Base-by-base conservation (phyloP, 2,113 vertebrate species). In the Cavia porcellus region DNA sequence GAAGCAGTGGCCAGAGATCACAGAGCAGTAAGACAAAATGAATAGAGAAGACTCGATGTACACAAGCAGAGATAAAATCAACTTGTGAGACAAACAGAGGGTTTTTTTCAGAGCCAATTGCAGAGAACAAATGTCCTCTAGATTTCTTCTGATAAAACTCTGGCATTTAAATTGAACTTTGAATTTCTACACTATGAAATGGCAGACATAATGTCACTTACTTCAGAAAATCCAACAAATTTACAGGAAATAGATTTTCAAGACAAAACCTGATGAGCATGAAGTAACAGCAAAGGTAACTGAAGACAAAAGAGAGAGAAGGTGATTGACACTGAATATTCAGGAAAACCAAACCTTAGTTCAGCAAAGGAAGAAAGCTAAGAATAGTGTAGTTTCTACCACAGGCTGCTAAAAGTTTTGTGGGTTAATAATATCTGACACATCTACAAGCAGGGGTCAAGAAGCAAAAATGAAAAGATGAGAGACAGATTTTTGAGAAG, bases 111-210 rank as follows among this genome's bases (percentile, higher is more conserved):
- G 32, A 94, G 77, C 22, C 83, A 86, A 86, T 28, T 74, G 28
- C 25, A 92, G 35, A 5, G 22, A 85, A 72, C 24, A 55, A 83
- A 80, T 90, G n/a, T 92, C 77, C 77, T 95, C 85, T 82, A 85
- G 77, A 91, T 91, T n/a, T 93, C 84, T 66, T 80, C 72, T 79
- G 89, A 82, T 94, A 96, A 90, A 66, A 96, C 14, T 38, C 45
- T 70, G 79, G 59, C 64, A 94, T 96, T 97, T 96, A 89, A 90
- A 88, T 55, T 85, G 72, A 95, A 94, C 82, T 85, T 95, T 86
- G 28, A 75, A 72, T 89, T 95, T 94, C 66, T 92, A n/a, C 12
- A 68, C 55, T 74, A 47, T 30, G 42, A 95, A 97, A 92, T 95
- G 88, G 30, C 86, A 93, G 22, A 52, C 42, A 86, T 62, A 89